Evolutionary conservation across 2,888 invertebrate genomes (phyloP).

Genomic region (Lithophane semibrunnea): DNA sequence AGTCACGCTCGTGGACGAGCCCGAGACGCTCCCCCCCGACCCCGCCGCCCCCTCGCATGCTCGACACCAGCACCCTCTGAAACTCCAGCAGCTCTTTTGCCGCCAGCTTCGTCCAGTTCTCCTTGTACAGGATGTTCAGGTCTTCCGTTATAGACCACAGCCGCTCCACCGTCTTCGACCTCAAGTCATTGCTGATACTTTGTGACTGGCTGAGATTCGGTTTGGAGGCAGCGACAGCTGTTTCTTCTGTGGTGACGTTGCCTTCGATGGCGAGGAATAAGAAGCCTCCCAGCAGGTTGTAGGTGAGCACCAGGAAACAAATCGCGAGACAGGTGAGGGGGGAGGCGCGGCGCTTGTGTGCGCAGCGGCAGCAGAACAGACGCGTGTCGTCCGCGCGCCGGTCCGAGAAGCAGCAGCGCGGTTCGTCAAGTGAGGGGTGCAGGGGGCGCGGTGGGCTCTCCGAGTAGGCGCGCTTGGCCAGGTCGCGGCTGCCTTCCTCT

Average conservation of each 20-base stretch:
- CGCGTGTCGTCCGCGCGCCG: constrained; percentile 68
- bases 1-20: constrained; percentile 84
- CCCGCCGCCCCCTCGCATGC: constrained; percentile 72
- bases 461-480: constrained; percentile 48
- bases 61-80: constrained; percentile 92
- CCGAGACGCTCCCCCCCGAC: constrained; percentile 71
- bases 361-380: constrained; percentile 87
- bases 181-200: constrained; percentile 89
- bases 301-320: constrained; percentile 96
- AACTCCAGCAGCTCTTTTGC: constrained; percentile 96
- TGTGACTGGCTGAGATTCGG: constrained; percentile 91
- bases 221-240: constrained; percentile 92
- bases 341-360: constrained; percentile 84
- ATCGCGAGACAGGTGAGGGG: constrained; percentile 95
- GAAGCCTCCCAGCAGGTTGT: constrained; percentile 97
- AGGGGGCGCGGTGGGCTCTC: constrained; percentile 11
- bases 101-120: constrained; percentile 97
- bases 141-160: constrained; percentile 97
- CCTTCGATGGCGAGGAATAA: constrained; percentile 97
- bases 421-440: constrained; percentile 51
- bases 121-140: constrained; percentile 96
- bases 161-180: constrained; percentile 94
- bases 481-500: constrained; percentile 68
- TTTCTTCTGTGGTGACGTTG: constrained; percentile 88
- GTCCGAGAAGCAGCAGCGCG: constrained; percentile 71